Percentiles rank a stretch among this genome's conserved stretches.
These are phyloP conservation scores for Protodeltote pygarga DNA, from an alignment of 2,888 invertebrate species.

Conservation along the genomic window DNA sequence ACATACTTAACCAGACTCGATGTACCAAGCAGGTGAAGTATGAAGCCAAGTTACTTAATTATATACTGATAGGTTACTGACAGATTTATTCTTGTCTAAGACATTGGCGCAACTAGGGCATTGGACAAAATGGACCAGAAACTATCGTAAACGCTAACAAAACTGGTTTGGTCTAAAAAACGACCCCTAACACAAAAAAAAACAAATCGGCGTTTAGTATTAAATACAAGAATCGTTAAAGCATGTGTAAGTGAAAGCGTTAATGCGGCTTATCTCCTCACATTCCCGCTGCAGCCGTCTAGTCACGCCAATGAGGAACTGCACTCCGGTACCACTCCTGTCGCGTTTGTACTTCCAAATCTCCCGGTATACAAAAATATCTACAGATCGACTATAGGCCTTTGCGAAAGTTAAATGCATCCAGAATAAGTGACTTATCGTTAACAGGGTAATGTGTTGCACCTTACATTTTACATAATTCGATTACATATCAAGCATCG, in stretches of 20 bases:
- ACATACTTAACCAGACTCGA: constrained; percentile 25
- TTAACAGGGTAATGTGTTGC: constrained; percentile 44
- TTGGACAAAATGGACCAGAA: constrained; percentile 10
- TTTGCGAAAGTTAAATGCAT: constrained; percentile 78
- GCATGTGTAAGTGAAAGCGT: constrained; percentile 8
- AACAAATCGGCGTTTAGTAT: constrained; percentile 13
- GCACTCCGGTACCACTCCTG: constrained; percentile 43
- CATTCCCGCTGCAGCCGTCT: constrained; percentile 28
- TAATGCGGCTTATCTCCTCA: neutral
- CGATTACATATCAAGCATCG: constrained; percentile 40
- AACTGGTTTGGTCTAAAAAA: constrained; percentile 23
- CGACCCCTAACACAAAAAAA: constrained; percentile 32
- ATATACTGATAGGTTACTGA: constrained; percentile 26
- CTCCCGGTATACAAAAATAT: constrained; percentile 63
- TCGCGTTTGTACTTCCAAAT: constrained; percentile 63
- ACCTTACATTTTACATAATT: constrained; percentile 41
- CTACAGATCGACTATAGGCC: constrained; percentile 73
- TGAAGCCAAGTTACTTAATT: constrained; percentile 5
- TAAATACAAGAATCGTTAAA: constrained; percentile 3
- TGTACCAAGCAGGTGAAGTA: constrained; percentile 6
- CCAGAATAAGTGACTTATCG: constrained; percentile 44
- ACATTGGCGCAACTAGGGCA: constrained; percentile 43
- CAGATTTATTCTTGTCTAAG: constrained; percentile 20
- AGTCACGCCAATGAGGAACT: constrained; percentile 43
- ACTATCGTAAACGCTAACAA: neutral